phyloP scores from a whole-genome alignment of 2,797 vertebrate genomes.

The Manis javanica region DNA sequence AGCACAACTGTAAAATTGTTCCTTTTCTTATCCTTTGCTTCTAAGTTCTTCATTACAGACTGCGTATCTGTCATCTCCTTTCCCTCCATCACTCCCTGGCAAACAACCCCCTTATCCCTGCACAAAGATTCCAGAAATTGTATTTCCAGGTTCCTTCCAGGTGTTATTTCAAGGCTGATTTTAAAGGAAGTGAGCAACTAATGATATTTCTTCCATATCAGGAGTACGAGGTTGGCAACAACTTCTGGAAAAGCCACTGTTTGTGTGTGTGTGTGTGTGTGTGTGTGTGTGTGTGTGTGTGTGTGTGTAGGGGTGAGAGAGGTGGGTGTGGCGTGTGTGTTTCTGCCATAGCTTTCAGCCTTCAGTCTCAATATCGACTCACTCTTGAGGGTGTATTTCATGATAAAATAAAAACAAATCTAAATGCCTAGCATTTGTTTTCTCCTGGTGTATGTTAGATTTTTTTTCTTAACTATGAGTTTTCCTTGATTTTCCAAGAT shows the following conservation, averaged over 20 bases:
- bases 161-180: neutral
- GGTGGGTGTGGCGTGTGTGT: no score
- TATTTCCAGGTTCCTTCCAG: neutral
- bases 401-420: neutral
- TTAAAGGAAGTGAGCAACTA: neutral
- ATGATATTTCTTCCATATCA: neutral
- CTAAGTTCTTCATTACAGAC: no score
- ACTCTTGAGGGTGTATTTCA: neutral
- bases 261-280: neutral
- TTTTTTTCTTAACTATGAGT: neutral
- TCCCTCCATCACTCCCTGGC: neutral
- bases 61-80: neutral
- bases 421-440: neutral
- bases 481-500: neutral
- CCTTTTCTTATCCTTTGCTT: neutral
- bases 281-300: neutral
- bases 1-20: neutral
- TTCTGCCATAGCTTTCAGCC: neutral
- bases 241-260: neutral
- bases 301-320: neutral
- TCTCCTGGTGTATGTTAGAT: neutral
- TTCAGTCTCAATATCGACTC: neutral
- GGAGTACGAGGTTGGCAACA: neutral
- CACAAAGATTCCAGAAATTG: neutral
- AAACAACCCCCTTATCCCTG: neutral